Evolutionary conservation across 2,888 invertebrate species (phyloP).

Genomic region (Hydropsyche betteni): DNA sequence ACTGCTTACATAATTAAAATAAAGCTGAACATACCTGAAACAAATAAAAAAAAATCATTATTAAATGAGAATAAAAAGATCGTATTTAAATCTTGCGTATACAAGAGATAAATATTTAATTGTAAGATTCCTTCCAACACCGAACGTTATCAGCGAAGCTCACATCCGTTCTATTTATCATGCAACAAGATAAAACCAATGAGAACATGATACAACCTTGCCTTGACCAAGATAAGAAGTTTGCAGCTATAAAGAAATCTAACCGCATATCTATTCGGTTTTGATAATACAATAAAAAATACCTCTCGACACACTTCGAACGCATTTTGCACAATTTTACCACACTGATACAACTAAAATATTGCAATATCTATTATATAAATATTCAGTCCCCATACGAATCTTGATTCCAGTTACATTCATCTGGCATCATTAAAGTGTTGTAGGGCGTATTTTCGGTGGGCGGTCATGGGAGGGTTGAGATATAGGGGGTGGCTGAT

Average conservation of each 20-base stretch:
- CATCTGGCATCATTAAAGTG: conserved; percentile 22
- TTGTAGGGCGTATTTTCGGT: background rate
- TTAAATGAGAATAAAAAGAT: background rate
- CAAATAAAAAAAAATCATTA: too few species aligned
- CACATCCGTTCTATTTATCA: conserved; percentile 29
- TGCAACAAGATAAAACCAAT: conserved; percentile 4
- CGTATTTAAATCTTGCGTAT: background rate
- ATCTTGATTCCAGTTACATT: background rate
- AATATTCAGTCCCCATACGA: too few species aligned
- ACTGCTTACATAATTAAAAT: too few species aligned
- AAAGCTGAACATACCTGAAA: too few species aligned
- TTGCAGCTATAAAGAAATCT: background rate
- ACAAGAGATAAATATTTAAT: background rate
- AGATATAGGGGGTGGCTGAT: conserved; percentile 19
- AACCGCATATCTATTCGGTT: background rate
- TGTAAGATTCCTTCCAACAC: background rate
- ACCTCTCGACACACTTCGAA: too few species aligned
- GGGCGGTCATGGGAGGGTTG: too few species aligned
- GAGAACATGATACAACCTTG: background rate
- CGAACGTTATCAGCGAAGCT: conserved; percentile 12
- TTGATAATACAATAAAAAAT: background rate
- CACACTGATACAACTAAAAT: too few species aligned
- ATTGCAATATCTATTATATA: too few species aligned
- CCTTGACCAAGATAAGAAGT: conserved; percentile 21
- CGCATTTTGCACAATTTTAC: too few species aligned